Percentiles rank a stretch among this genome's conserved stretches.
These are phyloP conservation scores for Pandemis corylana DNA, from an alignment of 2,888 invertebrate species.

Conservation along the genomic window DNA sequence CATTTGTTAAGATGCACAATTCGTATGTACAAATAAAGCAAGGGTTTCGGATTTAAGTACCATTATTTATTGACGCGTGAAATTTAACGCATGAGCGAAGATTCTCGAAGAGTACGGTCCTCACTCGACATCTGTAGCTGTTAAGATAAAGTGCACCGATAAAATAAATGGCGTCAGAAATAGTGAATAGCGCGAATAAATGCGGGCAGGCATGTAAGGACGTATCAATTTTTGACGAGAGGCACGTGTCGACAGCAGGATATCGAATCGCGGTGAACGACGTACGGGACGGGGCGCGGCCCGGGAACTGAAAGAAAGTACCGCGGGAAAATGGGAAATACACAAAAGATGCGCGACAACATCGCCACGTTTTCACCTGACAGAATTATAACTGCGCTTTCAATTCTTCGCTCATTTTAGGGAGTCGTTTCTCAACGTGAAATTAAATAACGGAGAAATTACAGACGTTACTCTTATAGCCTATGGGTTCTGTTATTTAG, in stretches of 20 bases:
- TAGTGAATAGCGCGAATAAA: slow-evolving; percentile 27
- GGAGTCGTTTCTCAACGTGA: background rate
- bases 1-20: background rate
- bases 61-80: background rate
- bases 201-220: slow-evolving; percentile 24
- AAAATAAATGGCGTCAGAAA: slow-evolving; percentile 32
- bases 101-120: background rate
- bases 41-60: background rate
- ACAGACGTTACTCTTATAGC: too few species aligned
- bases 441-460: background rate
- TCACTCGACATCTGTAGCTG: slow-evolving; percentile 19
- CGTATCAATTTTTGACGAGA: slow-evolving; percentile 38
- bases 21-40: background rate
- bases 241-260: slow-evolving; percentile 38
- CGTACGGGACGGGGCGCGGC: background rate
- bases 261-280: slow-evolving; percentile 25
- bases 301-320: slow-evolving; percentile 16
- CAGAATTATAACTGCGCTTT: slow-evolving; percentile 18
- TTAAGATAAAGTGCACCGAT: slow-evolving; percentile 33
- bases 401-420: slow-evolving; percentile 1
- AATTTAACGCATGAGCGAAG: background rate
- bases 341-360: slow-evolving; percentile 23
- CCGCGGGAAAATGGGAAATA: slow-evolving; percentile 16
- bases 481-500: too few species aligned
- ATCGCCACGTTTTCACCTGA: slow-evolving; percentile 23